phyloP scores from a whole-genome alignment of 2,113 vertebrate genomes.

The Oxyura jamaicensis region DNA sequence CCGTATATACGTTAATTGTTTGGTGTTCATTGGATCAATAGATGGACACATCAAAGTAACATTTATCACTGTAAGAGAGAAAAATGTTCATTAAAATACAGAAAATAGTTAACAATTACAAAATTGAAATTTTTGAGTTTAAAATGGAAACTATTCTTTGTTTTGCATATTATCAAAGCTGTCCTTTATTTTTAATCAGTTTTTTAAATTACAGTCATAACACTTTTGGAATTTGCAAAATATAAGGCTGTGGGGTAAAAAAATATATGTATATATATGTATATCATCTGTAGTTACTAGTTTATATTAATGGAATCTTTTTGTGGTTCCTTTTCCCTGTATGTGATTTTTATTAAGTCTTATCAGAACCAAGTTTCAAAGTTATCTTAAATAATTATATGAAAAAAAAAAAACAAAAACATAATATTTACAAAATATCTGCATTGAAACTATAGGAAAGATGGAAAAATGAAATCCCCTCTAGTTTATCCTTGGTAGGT shows the following conservation, averaged over 20 bases:
- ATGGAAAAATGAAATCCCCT: neutral
- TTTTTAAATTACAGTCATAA: neutral
- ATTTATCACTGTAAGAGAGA: constrained; percentile 78
- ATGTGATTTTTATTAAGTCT: neutral
- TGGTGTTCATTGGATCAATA: constrained; percentile 65
- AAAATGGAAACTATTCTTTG: neutral
- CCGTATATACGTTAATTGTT: constrained; percentile 83
- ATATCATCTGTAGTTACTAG: neutral
- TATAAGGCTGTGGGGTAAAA: neutral
- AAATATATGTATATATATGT: neutral
- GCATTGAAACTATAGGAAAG: neutral
- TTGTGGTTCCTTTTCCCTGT: neutral
- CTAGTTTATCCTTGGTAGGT: neutral
- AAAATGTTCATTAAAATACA: constrained; percentile 9
- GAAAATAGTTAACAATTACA: neutral
- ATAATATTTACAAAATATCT: neutral
- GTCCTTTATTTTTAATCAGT: neutral
- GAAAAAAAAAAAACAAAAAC: neutral
- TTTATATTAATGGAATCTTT: neutral
- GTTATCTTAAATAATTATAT: neutral
- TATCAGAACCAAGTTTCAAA: neutral
- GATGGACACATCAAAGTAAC: constrained; percentile 84
- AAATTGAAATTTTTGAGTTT: neutral
- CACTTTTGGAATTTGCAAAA: neutral
- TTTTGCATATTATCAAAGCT: neutral